Evolutionary conservation across 2,113 vertebrate species (phyloP).

Genomic region (Atlantisia rogersi): DNA sequence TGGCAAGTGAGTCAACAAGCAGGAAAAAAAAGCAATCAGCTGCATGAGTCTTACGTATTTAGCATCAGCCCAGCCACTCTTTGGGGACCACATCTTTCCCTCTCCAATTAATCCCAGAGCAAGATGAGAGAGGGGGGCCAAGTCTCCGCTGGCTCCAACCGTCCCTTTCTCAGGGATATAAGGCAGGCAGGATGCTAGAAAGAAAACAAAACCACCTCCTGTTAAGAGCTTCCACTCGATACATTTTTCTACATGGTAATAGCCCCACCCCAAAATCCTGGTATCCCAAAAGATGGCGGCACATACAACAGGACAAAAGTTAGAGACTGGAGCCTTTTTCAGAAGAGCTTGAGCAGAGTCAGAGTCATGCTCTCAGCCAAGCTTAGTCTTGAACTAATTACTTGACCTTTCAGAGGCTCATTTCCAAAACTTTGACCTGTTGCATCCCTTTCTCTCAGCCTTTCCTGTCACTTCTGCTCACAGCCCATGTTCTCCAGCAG

Average conservation of each 20-base stretch:
- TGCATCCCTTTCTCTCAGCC: neutral
- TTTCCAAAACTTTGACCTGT: neutral
- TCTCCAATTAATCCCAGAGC: constrained; percentile 96
- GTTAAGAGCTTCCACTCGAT: neutral
- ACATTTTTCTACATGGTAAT: neutral
- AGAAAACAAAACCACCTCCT: neutral
- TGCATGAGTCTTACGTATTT: constrained; percentile 88
- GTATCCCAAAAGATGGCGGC: neutral
- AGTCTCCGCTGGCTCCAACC: constrained; percentile 96
- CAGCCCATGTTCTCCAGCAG: neutral
- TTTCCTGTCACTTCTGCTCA: neutral
- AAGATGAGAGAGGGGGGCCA: constrained; percentile 95
- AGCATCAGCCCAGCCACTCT: constrained; percentile 98
- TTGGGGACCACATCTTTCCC: constrained; percentile 99
- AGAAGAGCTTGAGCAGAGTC: neutral
- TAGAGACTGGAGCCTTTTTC: neutral
- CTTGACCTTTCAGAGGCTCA: neutral
- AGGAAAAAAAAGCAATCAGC: neutral
- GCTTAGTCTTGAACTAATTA: neutral
- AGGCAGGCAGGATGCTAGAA: constrained; percentile 91
- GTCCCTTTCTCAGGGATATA: constrained; percentile 98
- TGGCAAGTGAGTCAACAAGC: neutral
- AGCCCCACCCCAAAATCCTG: neutral
- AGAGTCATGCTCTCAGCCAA: neutral
- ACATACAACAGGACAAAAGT: neutral